A percentile compares a stretch with the other conserved stretches of the same genome.
These are phyloP conservation scores for Narcine bancroftii DNA, from an alignment of 2,113 vertebrate species.

Conservation along the genomic window DNA sequence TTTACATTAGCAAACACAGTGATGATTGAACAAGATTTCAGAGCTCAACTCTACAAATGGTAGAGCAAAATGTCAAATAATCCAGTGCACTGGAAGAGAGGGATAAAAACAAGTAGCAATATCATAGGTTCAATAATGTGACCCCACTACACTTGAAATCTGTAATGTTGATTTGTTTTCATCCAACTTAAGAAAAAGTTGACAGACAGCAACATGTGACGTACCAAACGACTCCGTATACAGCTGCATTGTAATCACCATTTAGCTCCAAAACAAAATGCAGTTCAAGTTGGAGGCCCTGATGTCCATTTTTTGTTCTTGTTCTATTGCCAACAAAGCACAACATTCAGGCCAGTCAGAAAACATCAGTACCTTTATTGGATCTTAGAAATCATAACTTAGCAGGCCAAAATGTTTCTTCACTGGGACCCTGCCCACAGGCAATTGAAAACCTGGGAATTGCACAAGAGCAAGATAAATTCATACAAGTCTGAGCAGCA, in stretches of 20 bases:
- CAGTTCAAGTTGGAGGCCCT: background rate
- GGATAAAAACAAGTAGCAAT: no score
- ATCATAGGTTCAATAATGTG: background rate
- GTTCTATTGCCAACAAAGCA: background rate
- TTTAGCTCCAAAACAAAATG: background rate
- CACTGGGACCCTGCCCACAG: no score
- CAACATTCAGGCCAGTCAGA: background rate
- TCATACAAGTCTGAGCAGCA: background rate
- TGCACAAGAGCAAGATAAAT: background rate
- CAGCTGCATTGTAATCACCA: background rate
- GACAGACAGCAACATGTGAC: background rate
- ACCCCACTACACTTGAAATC: background rate
- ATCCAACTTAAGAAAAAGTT: background rate
- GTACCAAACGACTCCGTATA: background rate
- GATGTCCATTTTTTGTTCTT: background rate
- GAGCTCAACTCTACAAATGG: no score
- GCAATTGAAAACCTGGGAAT: background rate
- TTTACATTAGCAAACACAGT: no score
- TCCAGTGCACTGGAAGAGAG: no score
- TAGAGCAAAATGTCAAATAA: no score
- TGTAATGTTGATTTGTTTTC: no score
- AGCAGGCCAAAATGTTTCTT: background rate
- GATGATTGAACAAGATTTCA: no score
- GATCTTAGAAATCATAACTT: conserved; percentile 14
- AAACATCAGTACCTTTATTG: background rate